Evolutionary conservation across 92 coral and sea anemone genomes (phyloP).

Genomic region (Parazoanthus atlanticus): DNA sequence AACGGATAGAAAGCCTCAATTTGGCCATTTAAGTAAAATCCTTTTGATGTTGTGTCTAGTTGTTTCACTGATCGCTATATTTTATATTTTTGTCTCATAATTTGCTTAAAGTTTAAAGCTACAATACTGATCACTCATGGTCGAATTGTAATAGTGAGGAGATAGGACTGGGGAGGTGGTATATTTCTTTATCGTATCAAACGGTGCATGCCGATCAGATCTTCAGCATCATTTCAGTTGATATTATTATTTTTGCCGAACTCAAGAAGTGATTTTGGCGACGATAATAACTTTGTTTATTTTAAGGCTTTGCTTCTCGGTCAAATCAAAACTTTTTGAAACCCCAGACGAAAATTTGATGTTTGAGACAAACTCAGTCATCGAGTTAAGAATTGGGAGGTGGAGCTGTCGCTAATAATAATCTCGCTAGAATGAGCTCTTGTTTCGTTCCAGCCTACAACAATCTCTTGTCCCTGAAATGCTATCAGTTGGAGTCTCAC

Average conservation of each 20-base stretch:
- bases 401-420: neutral
- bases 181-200: no score
- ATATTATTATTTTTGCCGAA: no score
- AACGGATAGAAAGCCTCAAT: no score
- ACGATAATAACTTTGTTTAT: neutral
- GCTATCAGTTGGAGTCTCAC: neutral
- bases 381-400: neutral
- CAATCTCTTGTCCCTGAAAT: neutral
- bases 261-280: neutral
- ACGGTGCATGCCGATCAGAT: no score
- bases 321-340: neutral
- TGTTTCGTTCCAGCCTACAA: neutral
- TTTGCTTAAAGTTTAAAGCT: no score
- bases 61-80: no score
- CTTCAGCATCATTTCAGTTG: neutral
- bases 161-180: no score
- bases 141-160: no score
- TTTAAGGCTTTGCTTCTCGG: neutral
- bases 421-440: neutral
- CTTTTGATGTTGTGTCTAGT: no score
- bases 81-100: no score
- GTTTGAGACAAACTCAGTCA: slow-evolving; percentile 9
- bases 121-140: no score
- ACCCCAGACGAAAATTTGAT: neutral
- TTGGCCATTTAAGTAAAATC: no score